Conservation (phyloP, 2,888 invertebrate genomes). For the Fabriciana adippe region DNA sequence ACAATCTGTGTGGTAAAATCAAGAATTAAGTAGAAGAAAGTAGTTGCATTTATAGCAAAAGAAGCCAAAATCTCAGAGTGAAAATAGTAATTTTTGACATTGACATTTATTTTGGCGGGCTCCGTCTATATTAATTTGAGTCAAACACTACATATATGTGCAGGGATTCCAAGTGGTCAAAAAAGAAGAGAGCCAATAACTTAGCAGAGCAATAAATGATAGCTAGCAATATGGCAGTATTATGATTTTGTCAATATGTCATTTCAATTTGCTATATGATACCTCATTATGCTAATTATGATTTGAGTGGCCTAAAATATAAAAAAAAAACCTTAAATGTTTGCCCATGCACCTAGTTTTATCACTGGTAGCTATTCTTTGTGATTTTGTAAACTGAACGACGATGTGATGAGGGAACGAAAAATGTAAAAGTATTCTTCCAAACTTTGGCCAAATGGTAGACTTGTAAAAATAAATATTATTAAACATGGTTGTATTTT, state of each 20-base stretch:
- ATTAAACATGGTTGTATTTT: slow-evolving; percentile 38
- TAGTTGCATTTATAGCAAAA: too few species aligned
- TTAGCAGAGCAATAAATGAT: too few species aligned
- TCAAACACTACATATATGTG: too few species aligned
- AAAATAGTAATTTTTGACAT: too few species aligned
- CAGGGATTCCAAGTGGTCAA: too few species aligned
- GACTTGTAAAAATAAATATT: slow-evolving; percentile 74
- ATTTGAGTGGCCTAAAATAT: background rate
- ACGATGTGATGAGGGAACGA: slow-evolving; percentile 49
- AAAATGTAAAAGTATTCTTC: slow-evolving; percentile 69
- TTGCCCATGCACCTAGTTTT: slow-evolving; percentile 9
- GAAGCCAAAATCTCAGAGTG: too few species aligned
- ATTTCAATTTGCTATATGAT: background rate
- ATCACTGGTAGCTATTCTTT: slow-evolving; percentile 11
- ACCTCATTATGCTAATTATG: background rate
- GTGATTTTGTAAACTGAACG: slow-evolving; percentile 31
- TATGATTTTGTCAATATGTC: background rate
- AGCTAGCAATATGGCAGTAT: too few species aligned
- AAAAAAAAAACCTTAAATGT: background rate
- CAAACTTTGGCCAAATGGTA: slow-evolving; percentile 75
- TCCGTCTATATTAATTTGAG: too few species aligned
- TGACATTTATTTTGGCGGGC: too few species aligned
- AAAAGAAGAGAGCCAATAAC: too few species aligned
- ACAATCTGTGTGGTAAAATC: too few species aligned
- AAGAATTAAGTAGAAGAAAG: too few species aligned